phyloP scores from a whole-genome alignment of 2,888 invertebrate genomes.

The Sinohyriopsis cumingii region DNA sequence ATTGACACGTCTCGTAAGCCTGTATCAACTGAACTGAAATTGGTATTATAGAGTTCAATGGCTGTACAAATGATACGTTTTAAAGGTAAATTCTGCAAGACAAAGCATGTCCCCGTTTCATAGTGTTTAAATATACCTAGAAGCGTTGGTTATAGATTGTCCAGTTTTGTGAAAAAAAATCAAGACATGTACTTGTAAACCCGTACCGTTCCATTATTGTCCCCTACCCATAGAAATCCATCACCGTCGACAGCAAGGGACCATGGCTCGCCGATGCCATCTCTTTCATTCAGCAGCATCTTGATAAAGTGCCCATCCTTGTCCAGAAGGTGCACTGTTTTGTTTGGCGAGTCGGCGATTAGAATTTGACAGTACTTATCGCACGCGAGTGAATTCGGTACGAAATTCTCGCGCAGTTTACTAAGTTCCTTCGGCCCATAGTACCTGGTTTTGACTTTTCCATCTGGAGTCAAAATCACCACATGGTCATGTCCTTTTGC shows the following conservation, averaged over 20 bases:
- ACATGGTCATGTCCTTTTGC: slow-evolving; percentile 38
- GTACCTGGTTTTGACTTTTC: slow-evolving; percentile 36
- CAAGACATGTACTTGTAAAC: slow-evolving; percentile 37
- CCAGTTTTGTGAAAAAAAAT: too few species aligned
- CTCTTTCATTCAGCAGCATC: slow-evolving; percentile 29
- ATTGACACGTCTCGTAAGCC: too few species aligned
- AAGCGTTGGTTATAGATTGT: too few species aligned
- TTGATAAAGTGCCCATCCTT: slow-evolving; percentile 36
- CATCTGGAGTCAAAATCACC: slow-evolving; percentile 24
- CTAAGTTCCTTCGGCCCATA: slow-evolving; percentile 26
- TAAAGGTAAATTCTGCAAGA: too few species aligned
- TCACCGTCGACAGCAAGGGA: slow-evolving; percentile 37
- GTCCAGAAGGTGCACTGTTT: slow-evolving; percentile 31
- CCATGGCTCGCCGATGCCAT: slow-evolving; percentile 39
- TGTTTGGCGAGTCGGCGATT: slow-evolving; percentile 35
- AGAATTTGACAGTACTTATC: slow-evolving; percentile 37
- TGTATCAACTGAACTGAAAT: too few species aligned
- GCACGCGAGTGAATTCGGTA: slow-evolving; percentile 32
- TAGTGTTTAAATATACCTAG: too few species aligned
- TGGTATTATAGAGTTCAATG: too few species aligned
- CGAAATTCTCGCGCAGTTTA: slow-evolving; percentile 28
- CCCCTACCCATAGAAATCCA: slow-evolving; percentile 38
- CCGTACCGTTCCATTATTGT: slow-evolving; percentile 30
- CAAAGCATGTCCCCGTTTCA: too few species aligned
- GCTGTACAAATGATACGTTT: too few species aligned